These are phyloP conservation scores for Tetragnatha montana DNA, from an alignment of 2,888 invertebrate genomes.

Conservation along the genomic window DNA sequence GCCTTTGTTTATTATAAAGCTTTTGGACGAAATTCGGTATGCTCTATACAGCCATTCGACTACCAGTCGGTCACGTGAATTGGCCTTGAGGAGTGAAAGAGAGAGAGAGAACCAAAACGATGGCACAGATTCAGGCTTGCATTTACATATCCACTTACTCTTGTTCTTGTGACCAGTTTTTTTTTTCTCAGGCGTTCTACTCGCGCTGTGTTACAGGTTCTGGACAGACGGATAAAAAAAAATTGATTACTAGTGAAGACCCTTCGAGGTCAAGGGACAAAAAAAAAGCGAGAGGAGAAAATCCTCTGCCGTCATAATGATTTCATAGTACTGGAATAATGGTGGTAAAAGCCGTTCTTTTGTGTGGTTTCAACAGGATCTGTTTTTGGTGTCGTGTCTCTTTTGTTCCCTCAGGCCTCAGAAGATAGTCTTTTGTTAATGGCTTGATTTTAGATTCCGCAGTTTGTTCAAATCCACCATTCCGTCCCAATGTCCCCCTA, in stretches of 20 bases:
- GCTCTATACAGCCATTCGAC: neutral
- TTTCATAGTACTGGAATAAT: neutral
- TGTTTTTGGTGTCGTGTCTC: neutral
- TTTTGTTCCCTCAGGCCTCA: neutral
- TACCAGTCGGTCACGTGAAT: neutral
- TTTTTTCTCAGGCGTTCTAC: neutral
- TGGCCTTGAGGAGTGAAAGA: conserved; percentile 5
- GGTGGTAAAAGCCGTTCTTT: neutral
- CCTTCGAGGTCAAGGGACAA: neutral
- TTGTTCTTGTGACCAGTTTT: conserved; percentile 21
- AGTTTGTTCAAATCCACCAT: too few relatives aligned
- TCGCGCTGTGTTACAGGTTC: neutral
- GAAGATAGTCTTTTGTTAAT: too few relatives aligned
- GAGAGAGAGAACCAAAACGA: neutral
- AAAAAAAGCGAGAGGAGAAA: neutral
- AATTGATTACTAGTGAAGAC: neutral
- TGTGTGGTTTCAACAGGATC: neutral
- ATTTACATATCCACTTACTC: neutral
- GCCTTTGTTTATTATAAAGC: too few relatives aligned
- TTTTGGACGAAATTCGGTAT: too few relatives aligned
- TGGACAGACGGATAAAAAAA: neutral
- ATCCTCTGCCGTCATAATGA: neutral
- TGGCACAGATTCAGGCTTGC: conserved; percentile 4
- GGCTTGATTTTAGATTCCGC: too few relatives aligned
- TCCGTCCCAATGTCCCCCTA: too few relatives aligned